Evolutionary conservation across 2,797 vertebrate species (phyloP).

Genomic region (Naso thynnoides): DNA sequence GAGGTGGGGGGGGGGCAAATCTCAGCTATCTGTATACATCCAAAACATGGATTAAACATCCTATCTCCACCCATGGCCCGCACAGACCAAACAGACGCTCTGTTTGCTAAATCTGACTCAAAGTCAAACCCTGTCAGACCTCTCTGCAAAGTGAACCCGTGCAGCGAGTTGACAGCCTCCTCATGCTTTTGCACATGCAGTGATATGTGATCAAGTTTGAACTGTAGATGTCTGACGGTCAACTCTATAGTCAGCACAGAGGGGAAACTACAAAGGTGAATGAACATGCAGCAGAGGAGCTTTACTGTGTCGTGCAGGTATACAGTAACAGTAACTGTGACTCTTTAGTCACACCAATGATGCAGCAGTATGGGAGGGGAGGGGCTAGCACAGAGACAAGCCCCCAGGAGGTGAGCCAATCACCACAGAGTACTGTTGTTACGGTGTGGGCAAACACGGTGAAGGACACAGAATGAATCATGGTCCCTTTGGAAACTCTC

Average conservation of each 20-base stretch:
- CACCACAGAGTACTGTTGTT: conserved; percentile 42
- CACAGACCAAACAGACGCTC: conserved; percentile 36
- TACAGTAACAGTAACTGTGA: conserved; percentile 1
- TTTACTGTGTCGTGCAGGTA: background rate
- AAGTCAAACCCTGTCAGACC: conserved; percentile 41
- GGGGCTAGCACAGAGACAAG: conserved; percentile 57
- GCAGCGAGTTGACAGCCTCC: background rate
- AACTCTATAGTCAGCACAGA: conserved; percentile 10
- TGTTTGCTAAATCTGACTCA: conserved; percentile 23
- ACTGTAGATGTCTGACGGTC: conserved; percentile 25
- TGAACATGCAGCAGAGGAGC: background rate
- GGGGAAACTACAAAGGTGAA: background rate
- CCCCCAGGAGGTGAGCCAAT: conserved; percentile 73
- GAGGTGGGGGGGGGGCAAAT: conserved; percentile 37
- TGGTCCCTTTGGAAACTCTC: conserved; percentile 10
- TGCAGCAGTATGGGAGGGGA: conserved; percentile 64
- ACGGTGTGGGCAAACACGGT: conserved; percentile 45
- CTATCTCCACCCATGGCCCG: conserved; percentile 43
- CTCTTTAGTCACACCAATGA: conserved; percentile 73
- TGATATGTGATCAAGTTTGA: background rate
- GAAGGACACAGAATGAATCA: conserved; percentile 63
- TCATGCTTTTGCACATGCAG: background rate
- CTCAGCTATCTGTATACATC: conserved; percentile 71
- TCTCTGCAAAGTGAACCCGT: conserved; percentile 39
- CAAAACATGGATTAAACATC: conserved; percentile 57